A percentile compares a stretch with the other conserved stretches of the same genome.
phyloP scores from a whole-genome alignment of 2,888 invertebrate species.

The Phania funesta region DNA sequence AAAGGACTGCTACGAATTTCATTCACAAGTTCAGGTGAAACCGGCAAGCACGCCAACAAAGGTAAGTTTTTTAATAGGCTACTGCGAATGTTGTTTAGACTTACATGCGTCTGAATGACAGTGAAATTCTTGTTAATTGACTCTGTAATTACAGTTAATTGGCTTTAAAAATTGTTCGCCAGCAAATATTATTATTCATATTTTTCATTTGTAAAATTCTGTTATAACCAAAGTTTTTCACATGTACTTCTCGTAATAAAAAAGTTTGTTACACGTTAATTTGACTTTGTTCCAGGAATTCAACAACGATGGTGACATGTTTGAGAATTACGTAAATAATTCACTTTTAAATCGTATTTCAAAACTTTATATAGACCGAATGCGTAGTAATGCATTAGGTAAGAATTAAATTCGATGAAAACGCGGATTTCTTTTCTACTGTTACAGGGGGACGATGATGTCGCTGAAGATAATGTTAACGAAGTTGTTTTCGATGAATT shows the following conservation, averaged over 20 bases:
- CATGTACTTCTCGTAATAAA: neutral
- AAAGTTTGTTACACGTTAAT: slow-evolving; percentile 35
- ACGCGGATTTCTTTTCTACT: slow-evolving; percentile 80
- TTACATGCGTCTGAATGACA: neutral
- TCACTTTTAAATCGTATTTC: slow-evolving; percentile 79
- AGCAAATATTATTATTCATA: neutral
- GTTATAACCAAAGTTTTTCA: neutral
- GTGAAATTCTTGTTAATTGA: neutral
- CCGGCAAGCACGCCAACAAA: slow-evolving; percentile 68
- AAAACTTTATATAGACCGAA: slow-evolving; percentile 81
- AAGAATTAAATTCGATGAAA: slow-evolving; percentile 81
- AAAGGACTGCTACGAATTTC: slow-evolving; percentile 88
- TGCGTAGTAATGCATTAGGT: slow-evolving; percentile 82
- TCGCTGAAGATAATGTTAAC: slow-evolving; percentile 61
- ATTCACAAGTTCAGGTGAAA: slow-evolving; percentile 86
- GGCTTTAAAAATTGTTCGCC: neutral
- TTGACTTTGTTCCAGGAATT: slow-evolving; percentile 67
- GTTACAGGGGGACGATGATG: slow-evolving; percentile 74
- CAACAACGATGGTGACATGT: slow-evolving; percentile 69
- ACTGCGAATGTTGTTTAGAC: slow-evolving; percentile 17
- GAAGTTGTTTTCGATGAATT: slow-evolving; percentile 75
- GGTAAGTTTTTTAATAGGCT: slow-evolving; percentile 65
- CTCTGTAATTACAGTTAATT: neutral
- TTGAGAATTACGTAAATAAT: slow-evolving; percentile 76
- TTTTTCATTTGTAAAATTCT: neutral